phyloP scores from a whole-genome alignment of 2,797 vertebrate species.

The Stomatorhinus walkeri region DNA sequence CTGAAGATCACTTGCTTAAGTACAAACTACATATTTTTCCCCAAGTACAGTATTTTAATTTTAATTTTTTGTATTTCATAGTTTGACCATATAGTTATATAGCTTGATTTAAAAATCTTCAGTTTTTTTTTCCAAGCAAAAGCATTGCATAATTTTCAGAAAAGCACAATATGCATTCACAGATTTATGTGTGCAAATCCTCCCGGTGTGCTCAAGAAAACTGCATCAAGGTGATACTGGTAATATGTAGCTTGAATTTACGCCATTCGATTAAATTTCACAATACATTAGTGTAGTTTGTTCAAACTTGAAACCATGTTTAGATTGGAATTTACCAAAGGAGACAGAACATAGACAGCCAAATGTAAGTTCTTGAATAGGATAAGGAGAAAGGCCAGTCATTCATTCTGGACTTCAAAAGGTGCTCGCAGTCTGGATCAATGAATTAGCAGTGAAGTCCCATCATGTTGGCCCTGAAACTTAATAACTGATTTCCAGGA shows the following conservation, averaged over 20 bases:
- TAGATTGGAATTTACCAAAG: background rate
- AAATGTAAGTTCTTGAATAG: background rate
- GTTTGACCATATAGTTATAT: background rate
- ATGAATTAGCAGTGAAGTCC: background rate
- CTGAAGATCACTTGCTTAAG: constrained; percentile 1
- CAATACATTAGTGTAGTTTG: background rate
- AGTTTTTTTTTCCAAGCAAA: background rate
- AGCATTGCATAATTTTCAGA: background rate
- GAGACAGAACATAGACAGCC: background rate
- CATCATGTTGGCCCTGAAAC: background rate
- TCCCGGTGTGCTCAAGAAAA: background rate
- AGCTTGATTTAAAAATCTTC: background rate
- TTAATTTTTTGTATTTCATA: background rate
- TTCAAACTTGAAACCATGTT: background rate
- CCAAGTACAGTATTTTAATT: background rate
- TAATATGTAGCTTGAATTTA: background rate
- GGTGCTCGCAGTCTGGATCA: background rate
- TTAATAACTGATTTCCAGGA: background rate
- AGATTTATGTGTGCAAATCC: background rate
- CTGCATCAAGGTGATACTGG: background rate
- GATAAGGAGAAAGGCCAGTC: background rate
- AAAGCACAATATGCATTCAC: background rate
- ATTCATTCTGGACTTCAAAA: background rate
- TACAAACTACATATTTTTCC: background rate
- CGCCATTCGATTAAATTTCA: background rate